phyloP scores from a whole-genome alignment of 2,888 invertebrate species.

The Marasmarcha lunaedactyla region DNA sequence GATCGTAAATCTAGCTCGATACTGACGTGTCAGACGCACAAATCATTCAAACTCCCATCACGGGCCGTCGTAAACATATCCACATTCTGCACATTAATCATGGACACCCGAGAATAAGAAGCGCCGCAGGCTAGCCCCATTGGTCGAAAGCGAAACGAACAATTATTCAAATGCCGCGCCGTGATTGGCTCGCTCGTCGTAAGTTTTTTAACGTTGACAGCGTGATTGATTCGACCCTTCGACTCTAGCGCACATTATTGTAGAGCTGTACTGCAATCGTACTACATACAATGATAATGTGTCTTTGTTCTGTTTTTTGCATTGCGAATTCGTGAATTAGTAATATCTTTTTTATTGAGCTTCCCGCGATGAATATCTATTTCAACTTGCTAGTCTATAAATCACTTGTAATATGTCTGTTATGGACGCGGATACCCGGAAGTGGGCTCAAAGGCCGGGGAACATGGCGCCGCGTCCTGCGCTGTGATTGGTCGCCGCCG shows the following conservation, averaged over 20 bases:
- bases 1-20: slow-evolving; percentile 49
- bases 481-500: slow-evolving; percentile 24
- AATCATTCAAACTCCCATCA: slow-evolving; percentile 58
- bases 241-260: slow-evolving; percentile 47
- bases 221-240: slow-evolving; percentile 64
- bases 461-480: slow-evolving; percentile 29
- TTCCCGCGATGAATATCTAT: background rate
- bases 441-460: slow-evolving; percentile 10
- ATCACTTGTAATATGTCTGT: slow-evolving; percentile 3
- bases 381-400: background rate
- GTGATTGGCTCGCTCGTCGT: slow-evolving; percentile 42
- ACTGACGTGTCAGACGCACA: slow-evolving; percentile 43
- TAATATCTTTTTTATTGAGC: background rate
- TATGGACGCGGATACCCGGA: slow-evolving; percentile 10
- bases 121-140: slow-evolving; percentile 47
- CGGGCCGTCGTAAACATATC: slow-evolving; percentile 51
- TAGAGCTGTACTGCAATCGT: background rate
- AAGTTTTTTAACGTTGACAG: slow-evolving; percentile 57
- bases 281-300: slow-evolving; percentile 1
- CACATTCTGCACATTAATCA: slow-evolving; percentile 51
- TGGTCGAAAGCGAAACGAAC: slow-evolving; percentile 52
- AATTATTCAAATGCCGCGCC: slow-evolving; percentile 61
- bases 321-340: background rate
- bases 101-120: slow-evolving; percentile 48
- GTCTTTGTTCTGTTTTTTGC: background rate